A percentile compares a stretch with the other conserved stretches of the same genome.
These are phyloP conservation scores for Brachionus rubens DNA, from an alignment of 1,140 invertebrate genomes.

Conservation along the genomic window DNA sequence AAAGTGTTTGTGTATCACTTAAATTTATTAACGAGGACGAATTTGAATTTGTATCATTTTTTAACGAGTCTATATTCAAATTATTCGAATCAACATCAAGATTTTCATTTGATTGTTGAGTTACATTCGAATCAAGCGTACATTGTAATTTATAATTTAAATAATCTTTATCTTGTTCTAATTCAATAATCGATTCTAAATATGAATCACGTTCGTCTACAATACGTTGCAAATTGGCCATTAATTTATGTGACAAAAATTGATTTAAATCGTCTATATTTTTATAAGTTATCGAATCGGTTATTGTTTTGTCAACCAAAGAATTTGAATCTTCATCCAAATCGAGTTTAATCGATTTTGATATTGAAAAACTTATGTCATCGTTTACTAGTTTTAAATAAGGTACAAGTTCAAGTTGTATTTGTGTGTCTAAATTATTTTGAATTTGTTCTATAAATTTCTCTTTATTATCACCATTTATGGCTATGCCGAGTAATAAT, in stretches of 20 bases:
- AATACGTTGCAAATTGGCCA: constrained; percentile 12
- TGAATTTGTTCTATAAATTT: constrained; percentile 45
- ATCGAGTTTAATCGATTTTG: neutral
- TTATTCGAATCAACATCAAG: constrained; percentile 9
- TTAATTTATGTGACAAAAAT: constrained; percentile 1
- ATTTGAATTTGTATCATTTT: neutral
- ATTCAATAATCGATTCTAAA: constrained; percentile 33
- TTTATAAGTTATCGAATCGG: constrained; percentile 2
- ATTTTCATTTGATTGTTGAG: neutral
- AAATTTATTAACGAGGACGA: constrained; percentile 13
- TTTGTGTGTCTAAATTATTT: neutral
- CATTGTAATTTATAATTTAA: constrained; percentile 28
- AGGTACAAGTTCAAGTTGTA: constrained; percentile 8
- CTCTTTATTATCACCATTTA: constrained; percentile 39
- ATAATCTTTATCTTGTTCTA: constrained; percentile 46
- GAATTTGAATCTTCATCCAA: neutral
- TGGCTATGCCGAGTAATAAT: constrained; percentile 19
- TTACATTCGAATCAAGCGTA: neutral
- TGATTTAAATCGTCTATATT: constrained; percentile 4
- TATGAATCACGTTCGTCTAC: constrained; percentile 40
- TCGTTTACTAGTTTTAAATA: constrained; percentile 32
- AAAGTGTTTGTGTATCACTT: constrained; percentile 10
- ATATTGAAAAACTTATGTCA: constrained; percentile 30
- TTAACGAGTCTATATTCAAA: constrained; percentile 1
- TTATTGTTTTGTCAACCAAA: neutral